Base-by-base conservation (phyloP, 1,140 invertebrate genomes). In the Fopius arisanus region DNA sequence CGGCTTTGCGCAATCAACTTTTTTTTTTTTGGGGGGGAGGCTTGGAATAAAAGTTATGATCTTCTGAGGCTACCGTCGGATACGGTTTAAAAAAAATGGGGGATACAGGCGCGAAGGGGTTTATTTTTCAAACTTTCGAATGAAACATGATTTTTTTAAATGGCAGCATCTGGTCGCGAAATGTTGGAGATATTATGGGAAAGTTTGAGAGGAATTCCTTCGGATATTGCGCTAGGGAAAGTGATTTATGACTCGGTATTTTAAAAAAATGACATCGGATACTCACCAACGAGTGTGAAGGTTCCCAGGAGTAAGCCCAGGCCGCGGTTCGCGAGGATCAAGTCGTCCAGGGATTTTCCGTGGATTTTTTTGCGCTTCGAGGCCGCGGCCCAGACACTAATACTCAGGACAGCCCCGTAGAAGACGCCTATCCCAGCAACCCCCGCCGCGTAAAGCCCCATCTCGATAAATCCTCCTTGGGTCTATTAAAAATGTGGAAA, bases 291-390 rank as follows among this genome's bases (percentile, higher is more conserved):
- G 86, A 95, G 93, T 2, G 94, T 94, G 79, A 94, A 92, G 70
- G 93, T 90, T 10, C 94, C 94, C n/a, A 95, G 92, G 70, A 93
- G 86, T n/a, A 93, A 86, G 2, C 94, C 94, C 76, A 95, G 91
- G 80, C 92, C 92, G 68, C 94, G 86, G 41, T 94, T 94, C n/a
- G 93, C 94, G 70, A 95, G 80, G 89, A 95, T 93, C 70, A 94
- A 90, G 75, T 93, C 92, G 74, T 93, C 82, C 67, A 85, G 81
- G 4, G 72, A 73, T n/a, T 81, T 91, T 26, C 88, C 90, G n/a
- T 90, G 87, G 41, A 83, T 78, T 78, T 89, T 87, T 72, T 87
- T 89, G 40, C 89, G 89, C 79, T 91, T 91, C 78, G 91, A 91
- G 43, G 89, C 83, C 26, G 91, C 92, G 3, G 93, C 93, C 93